Percentiles rank a stretch among this genome's conserved stretches.
Evolutionary conservation across 2,113 vertebrate species (phyloP).

Genomic region (Platanista minor): DNA sequence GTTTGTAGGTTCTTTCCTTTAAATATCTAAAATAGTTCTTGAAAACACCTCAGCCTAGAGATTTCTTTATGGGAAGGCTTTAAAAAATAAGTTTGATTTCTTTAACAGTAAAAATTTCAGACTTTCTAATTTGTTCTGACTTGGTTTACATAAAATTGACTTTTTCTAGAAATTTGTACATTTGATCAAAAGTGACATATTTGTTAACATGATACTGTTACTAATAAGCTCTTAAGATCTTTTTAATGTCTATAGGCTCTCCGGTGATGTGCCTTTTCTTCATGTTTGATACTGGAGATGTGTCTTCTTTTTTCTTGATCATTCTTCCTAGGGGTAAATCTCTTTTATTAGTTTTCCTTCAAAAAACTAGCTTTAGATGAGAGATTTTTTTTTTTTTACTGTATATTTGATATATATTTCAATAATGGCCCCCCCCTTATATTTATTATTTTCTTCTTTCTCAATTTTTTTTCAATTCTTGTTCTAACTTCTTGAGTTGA

Average conservation of each 20-base stretch:
- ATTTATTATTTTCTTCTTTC: background rate
- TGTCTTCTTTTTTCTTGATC: background rate
- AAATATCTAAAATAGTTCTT: background rate
- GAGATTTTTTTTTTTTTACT: background rate
- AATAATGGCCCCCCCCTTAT: background rate
- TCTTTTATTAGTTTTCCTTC: background rate
- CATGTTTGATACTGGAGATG: background rate
- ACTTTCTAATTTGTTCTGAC: background rate
- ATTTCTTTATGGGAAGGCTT: background rate
- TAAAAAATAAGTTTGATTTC: background rate
- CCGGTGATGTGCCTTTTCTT: background rate
- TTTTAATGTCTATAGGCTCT: background rate
- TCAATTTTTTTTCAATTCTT: background rate
- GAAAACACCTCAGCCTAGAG: background rate
- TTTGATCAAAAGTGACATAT: background rate
- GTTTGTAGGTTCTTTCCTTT: background rate
- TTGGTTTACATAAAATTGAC: background rate
- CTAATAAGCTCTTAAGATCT: background rate
- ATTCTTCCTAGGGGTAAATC: background rate
- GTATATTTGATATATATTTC: background rate
- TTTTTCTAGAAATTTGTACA: background rate
- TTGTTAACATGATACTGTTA: background rate
- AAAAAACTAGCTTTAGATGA: background rate
- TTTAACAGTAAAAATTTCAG: background rate
- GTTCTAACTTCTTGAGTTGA: background rate